Conservation (phyloP, 2,797 vertebrate species). For the Gorsachius magnificus region DNA sequence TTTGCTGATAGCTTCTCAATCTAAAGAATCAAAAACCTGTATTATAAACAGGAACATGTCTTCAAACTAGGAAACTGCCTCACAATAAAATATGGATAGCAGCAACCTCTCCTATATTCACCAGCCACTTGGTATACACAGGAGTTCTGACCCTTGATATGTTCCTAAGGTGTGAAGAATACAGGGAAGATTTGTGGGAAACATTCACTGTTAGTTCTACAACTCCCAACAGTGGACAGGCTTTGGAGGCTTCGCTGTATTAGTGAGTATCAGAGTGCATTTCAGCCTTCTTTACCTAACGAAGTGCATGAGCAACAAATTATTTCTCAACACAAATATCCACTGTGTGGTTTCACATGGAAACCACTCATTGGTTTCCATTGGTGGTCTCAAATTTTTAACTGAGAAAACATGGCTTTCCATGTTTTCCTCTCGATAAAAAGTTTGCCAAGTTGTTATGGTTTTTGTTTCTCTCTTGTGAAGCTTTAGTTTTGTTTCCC, state of each 20-base stretch:
- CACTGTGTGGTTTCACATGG: not conserved
- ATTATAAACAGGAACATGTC: not conserved
- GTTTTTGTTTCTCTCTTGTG: not conserved
- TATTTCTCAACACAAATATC: not conserved
- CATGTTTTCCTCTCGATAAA: not conserved
- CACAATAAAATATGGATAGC: not conserved
- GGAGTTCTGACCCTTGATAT: not conserved
- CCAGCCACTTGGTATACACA: not conserved
- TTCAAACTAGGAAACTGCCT: not conserved
- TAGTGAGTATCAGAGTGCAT: not conserved
- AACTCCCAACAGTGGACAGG: not conserved
- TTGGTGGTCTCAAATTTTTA: rapidly evolving
- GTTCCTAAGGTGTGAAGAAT: not conserved
- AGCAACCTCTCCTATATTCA: not conserved
- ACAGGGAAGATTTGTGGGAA: not conserved
- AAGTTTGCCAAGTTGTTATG: not conserved
- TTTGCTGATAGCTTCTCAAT: not conserved
- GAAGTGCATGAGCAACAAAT: not conserved
- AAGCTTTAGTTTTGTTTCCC: not conserved
- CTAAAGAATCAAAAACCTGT: not conserved
- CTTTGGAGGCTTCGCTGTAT: not conserved
- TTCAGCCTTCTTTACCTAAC: not conserved
- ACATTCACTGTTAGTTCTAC: not conserved
- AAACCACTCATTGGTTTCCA: not conserved
- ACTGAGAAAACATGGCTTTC: not conserved